Evolutionary conservation across 2,113 vertebrate genomes (phyloP).

Genomic region (Hippocampus abdominalis): DNA sequence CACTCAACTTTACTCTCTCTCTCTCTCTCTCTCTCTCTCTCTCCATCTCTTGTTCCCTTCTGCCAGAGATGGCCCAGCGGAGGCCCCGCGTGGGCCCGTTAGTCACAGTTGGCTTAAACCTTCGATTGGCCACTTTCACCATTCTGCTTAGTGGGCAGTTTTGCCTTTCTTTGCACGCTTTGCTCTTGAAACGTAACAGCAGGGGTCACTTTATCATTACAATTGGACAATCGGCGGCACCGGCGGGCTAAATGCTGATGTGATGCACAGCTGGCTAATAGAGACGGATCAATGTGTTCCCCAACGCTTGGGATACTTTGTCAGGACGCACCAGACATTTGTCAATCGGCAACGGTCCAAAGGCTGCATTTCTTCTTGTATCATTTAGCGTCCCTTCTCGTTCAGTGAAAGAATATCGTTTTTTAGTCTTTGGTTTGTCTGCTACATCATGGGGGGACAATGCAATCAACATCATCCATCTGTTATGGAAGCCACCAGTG

Average conservation of each 20-base stretch:
- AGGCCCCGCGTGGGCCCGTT: conserved; percentile 50
- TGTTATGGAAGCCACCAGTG: background rate
- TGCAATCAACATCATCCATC: conserved; percentile 13
- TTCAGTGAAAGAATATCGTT: conserved; percentile 31
- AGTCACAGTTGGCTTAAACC: conserved; percentile 64
- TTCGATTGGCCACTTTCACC: conserved; percentile 45
- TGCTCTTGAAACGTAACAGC: conserved; percentile 17
- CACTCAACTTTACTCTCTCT: conserved; percentile 53
- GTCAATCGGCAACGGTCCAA: background rate
- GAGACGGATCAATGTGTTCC: conserved; percentile 19
- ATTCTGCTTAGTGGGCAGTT: conserved; percentile 38
- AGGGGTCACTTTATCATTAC: conserved; percentile 32
- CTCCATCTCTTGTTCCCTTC: conserved; percentile 38
- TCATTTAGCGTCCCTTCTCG: conserved; percentile 24
- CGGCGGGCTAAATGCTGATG: conserved; percentile 24
- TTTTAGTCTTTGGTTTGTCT: conserved; percentile 28
- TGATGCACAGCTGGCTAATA: conserved; percentile 16
- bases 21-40: conserved; percentile 30
- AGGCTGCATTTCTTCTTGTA: conserved; percentile 13
- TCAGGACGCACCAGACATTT: conserved; percentile 16
- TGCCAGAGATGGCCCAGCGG: conserved; percentile 56
- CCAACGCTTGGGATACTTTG: conserved; percentile 1
- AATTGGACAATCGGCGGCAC: conserved; percentile 29
- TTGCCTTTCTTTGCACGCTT: conserved; percentile 15
- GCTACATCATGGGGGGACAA: conserved; percentile 28